Percentiles rank a stretch among this genome's conserved stretches.
Conservation (phyloP, 2,113 vertebrate species). For the Eira barbara region DNA sequence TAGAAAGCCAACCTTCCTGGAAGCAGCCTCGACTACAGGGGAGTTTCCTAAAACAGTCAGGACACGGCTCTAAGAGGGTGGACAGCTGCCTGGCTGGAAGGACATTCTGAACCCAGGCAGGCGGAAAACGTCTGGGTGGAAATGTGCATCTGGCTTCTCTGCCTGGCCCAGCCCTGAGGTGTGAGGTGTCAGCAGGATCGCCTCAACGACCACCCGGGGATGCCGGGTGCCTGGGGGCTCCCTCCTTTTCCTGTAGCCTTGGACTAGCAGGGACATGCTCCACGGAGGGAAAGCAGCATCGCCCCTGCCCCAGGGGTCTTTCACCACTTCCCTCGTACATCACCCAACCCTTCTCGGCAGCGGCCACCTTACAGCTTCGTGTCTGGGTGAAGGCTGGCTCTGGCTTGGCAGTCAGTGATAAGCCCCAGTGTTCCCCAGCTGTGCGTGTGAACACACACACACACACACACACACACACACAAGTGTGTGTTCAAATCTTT, state of each 20-base stretch:
- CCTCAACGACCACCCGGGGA: not conserved
- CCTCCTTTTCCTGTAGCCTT: not conserved
- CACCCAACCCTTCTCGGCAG: not conserved
- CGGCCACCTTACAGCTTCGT: not conserved
- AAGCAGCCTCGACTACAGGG: not conserved
- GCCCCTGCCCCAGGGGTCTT: not conserved
- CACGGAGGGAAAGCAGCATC: not conserved
- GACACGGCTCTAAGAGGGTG: not conserved
- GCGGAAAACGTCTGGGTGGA: not conserved
- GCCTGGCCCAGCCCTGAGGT: not conserved
- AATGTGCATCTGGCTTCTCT: not conserved
- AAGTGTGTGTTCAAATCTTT: not conserved
- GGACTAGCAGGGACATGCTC: not conserved
- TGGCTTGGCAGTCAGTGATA: not conserved
- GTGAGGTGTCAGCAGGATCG: not conserved
- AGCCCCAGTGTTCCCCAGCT: not conserved
- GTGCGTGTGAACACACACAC: not conserved
- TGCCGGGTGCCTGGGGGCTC: not conserved
- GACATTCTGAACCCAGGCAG: not conserved
- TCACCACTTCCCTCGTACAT: not conserved
- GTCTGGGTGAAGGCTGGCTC: not conserved
- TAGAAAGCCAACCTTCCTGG: not conserved
- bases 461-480: not conserved
- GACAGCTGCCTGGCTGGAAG: constrained; percentile 27
- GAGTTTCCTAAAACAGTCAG: constrained; percentile 11